Evolutionary conservation across 2,888 invertebrate genomes (phyloP), one percentile per base, ranked within the genome.

Genomic region (Thymelicus sylvestris): DNA sequence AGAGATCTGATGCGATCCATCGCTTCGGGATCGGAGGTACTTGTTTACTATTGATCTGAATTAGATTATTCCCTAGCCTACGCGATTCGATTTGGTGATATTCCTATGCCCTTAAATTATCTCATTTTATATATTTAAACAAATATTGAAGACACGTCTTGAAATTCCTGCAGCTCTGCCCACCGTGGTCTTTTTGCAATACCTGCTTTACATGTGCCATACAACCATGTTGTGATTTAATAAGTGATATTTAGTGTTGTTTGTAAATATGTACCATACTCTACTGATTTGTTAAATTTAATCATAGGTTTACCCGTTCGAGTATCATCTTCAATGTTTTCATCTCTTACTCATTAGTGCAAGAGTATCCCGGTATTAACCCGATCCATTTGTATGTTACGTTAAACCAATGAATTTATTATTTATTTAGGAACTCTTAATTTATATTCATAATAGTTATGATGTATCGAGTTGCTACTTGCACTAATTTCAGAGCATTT

Each of bases 201-300:
- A 91, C 91, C 91, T 91, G 91, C 86, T 84, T 88, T 83, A 87
- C 84, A 85, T 89, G 93, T 93, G 93, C 93, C 93, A 93, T 93
- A 93, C 89, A 87, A 90, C 89, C 88, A 92, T 90, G 92, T 93
- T 93, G 92, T 93, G 93, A 93, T 93, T 88, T 92, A 85, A 89
- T 90, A 91, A 91, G 92, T 93, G 92, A 93, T 93, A 93, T 93
- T 92, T 91, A 93, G 87, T 91, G 86, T 93, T 91, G 89, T 92
- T 85, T 93, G 93, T 93, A 93, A 93, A 93, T 93, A 93, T 93
- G 92, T 93, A 93, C 90, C 89, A 93, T 93, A 93, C 79, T 86
- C 84, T 79, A 75, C 77, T 89, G 89, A 89, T 86, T 79, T 86
- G 86, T 81, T 80, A 73, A 88, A 87, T 85, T 84, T 90, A 86